Conservation (phyloP, 1,140 invertebrate species). For the Papilio glaucus region DNA sequence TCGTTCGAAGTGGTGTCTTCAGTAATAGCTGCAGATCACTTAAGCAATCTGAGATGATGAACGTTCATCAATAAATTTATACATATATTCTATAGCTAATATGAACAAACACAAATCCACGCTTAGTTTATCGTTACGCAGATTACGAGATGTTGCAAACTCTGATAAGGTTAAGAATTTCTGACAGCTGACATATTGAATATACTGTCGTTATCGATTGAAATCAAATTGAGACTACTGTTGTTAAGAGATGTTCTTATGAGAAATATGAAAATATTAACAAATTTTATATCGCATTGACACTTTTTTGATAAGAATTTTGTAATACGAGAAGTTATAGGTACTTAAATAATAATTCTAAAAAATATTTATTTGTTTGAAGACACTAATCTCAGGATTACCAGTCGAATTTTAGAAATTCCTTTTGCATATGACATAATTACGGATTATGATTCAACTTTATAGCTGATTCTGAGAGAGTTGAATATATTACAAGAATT, state of each 20-base stretch:
- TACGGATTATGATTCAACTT: no score
- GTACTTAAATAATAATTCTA: no score
- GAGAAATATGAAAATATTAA: background rate
- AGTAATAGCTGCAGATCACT: no score
- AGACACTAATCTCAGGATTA: no score
- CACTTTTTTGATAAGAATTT: background rate
- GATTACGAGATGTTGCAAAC: background rate
- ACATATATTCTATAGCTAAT: background rate
- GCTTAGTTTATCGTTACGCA: background rate
- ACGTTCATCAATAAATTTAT: background rate
- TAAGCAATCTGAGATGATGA: no score
- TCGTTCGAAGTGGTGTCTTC: no score
- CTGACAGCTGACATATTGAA: background rate
- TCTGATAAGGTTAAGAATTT: background rate
- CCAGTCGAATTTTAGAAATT: no score
- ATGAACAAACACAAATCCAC: slow-evolving; percentile 6
- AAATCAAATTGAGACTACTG: slow-evolving; percentile 15
- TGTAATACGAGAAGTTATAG: background rate
- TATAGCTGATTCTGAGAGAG: no score
- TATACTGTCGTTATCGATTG: background rate
- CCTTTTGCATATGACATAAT: no score
- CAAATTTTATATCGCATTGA: background rate
- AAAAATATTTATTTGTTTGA: no score
- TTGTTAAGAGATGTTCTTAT: background rate
- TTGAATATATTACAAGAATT: no score